These are phyloP conservation scores for Patiria pectinifera DNA, from an alignment of 53 echinoderm and acorn worm genomes.

Conservation along the genomic window DNA sequence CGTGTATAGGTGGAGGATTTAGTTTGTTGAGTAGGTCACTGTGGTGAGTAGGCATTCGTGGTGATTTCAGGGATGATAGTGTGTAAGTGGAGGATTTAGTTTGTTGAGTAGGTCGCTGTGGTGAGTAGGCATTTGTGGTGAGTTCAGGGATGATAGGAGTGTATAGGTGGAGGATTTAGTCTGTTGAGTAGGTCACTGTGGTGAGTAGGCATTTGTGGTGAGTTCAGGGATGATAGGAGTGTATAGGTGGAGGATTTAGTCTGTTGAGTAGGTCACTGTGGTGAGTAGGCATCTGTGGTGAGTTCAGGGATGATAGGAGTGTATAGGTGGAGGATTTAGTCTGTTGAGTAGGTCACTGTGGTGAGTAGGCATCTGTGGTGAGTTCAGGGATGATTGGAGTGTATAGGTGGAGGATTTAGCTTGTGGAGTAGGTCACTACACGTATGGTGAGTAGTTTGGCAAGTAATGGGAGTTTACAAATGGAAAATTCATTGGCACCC, in stretches of 20 bases:
- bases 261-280: slow-evolving; percentile 86
- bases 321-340: background rate
- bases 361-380: background rate
- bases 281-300: slow-evolving; percentile 54
- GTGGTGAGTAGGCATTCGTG: background rate
- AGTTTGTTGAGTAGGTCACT: slow-evolving; percentile 73
- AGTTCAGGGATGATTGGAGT: background rate
- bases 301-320: background rate
- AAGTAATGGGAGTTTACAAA: no score
- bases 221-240: background rate
- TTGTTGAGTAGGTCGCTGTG: no score
- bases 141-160: background rate
- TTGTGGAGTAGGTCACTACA: slow-evolving; percentile 74
- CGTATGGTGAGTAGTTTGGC: background rate
- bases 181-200: background rate
- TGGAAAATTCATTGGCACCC: background rate
- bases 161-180: background rate
- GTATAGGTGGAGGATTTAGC: background rate
- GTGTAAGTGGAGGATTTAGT: no score
- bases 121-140: background rate
- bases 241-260: no score
- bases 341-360: background rate
- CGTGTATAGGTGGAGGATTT: no score
- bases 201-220: background rate
- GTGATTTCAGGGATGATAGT: no score